Evolutionary conservation across 1,140 invertebrate species (phyloP), one percentile per base, ranked within the genome.

Genomic region (Eciton burchellii): DNA sequence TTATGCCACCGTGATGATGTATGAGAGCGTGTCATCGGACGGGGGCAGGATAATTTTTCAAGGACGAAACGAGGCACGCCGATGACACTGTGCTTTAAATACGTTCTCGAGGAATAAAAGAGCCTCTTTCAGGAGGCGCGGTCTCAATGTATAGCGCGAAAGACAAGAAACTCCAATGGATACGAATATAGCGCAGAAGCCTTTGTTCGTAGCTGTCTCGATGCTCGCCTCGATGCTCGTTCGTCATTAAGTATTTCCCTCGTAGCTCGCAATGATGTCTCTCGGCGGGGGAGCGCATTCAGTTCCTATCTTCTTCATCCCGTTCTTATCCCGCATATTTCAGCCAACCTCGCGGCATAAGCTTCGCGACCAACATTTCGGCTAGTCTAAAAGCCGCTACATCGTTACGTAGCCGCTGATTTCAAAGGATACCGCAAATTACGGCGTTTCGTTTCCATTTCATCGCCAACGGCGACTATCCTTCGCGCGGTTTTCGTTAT

Each of bases 21-120:
- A 79, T 9, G 63, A 70, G 35, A 70, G 43, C 35, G 14, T 35
- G 49, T 57, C 62, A 43, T 49, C 21, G 16, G 47, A 65, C 45
- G 26, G 5, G n/a, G 60, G 35, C 41, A 19, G 63, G 63, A 79
- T 79, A 79, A 79, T 79, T 79, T 79, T 70, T 79, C 74, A 79
- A 56, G 56, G 49, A 68, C 35, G 43, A 68, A 70, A 43, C 74
- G 41, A n/a, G n/a, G n/a, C 43, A 14, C 26, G 21, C 12, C 63
- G 60, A 45, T 79, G 74, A 57, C 35, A 68, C 41, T 45, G 26
- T 49, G 24, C 63, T 70, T 79, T 79, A 79, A 79, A 79, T 79
- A 56, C 63, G 35, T 68, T 45, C 62, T 19, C 21, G 62, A 14
- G 14, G n/a, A 8, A 70, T 70, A 79, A 56, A 70, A 45, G 62